Conservation (phyloP, 2,888 invertebrate genomes). For the Tenthredo notha region DNA sequence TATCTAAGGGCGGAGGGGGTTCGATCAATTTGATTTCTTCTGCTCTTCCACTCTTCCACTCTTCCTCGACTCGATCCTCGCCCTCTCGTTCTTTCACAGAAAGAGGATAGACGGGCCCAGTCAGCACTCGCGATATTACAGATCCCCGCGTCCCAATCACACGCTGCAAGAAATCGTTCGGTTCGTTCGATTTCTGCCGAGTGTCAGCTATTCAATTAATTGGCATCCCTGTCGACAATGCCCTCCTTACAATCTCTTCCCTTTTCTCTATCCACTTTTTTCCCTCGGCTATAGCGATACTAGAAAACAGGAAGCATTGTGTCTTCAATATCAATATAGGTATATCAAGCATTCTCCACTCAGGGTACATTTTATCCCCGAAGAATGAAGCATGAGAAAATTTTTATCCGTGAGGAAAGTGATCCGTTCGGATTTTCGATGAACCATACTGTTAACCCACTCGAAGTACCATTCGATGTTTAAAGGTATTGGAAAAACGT, state of each 20-base stretch:
- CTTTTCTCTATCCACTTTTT: neutral
- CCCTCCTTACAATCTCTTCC: constrained; percentile 8
- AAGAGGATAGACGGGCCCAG: constrained; percentile 50
- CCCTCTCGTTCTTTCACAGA: constrained; percentile 40
- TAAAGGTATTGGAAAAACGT: neutral
- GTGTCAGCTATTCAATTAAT: constrained; percentile 64
- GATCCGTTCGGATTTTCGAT: neutral
- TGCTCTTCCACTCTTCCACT: constrained; percentile 38
- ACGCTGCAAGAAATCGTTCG: constrained; percentile 54
- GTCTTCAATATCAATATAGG: neutral
- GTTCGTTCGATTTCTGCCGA: constrained; percentile 57
- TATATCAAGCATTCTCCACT: no score
- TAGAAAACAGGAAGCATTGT: neutral
- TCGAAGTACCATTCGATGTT: neutral
- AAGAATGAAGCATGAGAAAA: neutral
- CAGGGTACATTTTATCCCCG: no score
- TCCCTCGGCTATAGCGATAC: neutral
- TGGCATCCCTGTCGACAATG: constrained; percentile 52
- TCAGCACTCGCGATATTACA: constrained; percentile 65
- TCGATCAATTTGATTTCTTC: constrained; percentile 62
- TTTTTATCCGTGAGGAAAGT: neutral
- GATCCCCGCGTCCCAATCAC: constrained; percentile 59
- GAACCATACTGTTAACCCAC: neutral
- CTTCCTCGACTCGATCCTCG: constrained; percentile 14
- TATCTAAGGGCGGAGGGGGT: constrained; percentile 14